Evolutionary conservation across 1,140 invertebrate species (phyloP), one percentile per base, ranked within the genome.

Genomic region (Aricia agestis): DNA sequence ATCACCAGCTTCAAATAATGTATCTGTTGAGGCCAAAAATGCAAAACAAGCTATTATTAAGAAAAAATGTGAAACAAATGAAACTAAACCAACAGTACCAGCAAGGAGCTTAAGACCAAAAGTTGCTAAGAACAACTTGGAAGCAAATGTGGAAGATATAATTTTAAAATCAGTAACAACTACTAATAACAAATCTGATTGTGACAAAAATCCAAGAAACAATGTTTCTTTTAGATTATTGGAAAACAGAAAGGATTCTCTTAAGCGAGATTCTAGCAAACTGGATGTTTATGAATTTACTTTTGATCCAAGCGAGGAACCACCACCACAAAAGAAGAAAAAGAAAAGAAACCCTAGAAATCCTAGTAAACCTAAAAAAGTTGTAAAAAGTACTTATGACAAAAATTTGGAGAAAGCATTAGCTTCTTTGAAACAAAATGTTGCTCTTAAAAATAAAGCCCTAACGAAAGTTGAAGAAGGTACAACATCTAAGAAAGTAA

Each of bases 261-360:
- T 78, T 6, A 80, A 83, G 73, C 78, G 78, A 70, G 75, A 82
- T 70, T 74, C 81, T 31, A 80, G 75, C 70, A 81, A 85, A 45
- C 65, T 83, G 70, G 89, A 87, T 82, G 74, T 89, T 31, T 91
- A 91, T 79, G 89, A 91, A 67, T 91, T 91, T 36, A 91, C 87
- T 52, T 91, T 77, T 81, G 86, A 91, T 72, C 89, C 89, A n/a
- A 74, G 80, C 74, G 84, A 89, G 57, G 89, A 91, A 78, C 89
- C 86, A 25, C 72, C 82, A 57, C 86, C 83, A 18, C 89, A 91
- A 72, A 91, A 87, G 69, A 87, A 86, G 72, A 79, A 78, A 59
- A 87, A 85, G 69, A 85, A 74, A 72, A 63, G 69, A 52, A 72
- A 76, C 25, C 79, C 72, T 31, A 85, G 80, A 68, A 85, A 78